Base-by-base conservation (phyloP, 2,888 invertebrate species). In the Synanthedon formicaeformis region DNA sequence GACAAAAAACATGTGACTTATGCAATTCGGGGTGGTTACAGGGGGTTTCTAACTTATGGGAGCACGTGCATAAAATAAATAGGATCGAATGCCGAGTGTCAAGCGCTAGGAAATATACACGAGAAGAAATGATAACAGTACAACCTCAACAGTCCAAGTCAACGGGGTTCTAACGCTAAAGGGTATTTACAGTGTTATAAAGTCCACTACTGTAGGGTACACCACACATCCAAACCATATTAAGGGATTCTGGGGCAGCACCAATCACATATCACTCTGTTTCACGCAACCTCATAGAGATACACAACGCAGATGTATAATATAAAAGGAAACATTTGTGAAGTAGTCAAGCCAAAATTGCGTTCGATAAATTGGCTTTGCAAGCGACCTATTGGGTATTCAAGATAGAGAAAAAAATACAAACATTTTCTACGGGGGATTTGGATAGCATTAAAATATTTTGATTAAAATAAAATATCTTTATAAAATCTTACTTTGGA, bases 211-310 rank as follows among this genome's bases (percentile, higher is more conserved):
- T 56, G 54, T 56, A 60, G 65, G 77, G 74, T 69, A 76, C 72
- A 79, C 74, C 77, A 80, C 72, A 82, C 78, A 81, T 73, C 68
- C 78, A 84, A 78, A 78, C 74, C 73, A 65, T 54, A 59, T 64
- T 65, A 67, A 66, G 69, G 78, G 75, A 71, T 60, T 71, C 70
- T 75, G 80, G 87, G 87, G 87, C 87, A 87, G 87, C 87, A 87
- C 86, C 86, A 86, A 82, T 86, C 83, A 85, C 81, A 84, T 78
- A 71, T 73, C 78, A 78, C 81, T 75, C 78, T 63, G 58, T 60
- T 62, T 71, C 76, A 78, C 78, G 69, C 78, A 74, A 79, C 82
- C 84, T 83, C 85, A 81, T 81, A 81, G 77, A 81, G 67, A 45
- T 45, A 45, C 12, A 45, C 45, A 45, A 11, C 12, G n/a, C n/a